Conservation (phyloP, 1,140 invertebrate species). For the Temnothorax longispinosus region DNA sequence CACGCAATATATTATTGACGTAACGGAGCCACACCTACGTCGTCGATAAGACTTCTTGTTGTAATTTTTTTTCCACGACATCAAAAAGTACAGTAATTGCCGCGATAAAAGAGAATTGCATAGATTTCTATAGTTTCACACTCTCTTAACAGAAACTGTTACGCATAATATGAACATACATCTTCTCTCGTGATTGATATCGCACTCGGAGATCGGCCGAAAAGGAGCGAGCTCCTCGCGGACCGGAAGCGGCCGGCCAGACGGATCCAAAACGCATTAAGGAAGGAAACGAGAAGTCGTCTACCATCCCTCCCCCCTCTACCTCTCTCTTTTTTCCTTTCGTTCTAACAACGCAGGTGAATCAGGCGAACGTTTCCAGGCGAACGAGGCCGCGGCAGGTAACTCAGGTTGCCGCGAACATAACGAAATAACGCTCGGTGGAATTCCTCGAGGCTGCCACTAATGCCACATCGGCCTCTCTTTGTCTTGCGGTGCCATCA, state of each 20-base stretch:
- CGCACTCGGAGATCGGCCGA: neutral
- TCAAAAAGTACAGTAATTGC: constrained; percentile 1
- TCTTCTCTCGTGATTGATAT: neutral
- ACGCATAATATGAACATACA: neutral
- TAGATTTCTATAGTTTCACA: neutral
- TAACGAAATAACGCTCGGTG: constrained; percentile 73
- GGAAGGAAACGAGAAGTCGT: neutral
- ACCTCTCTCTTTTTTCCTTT: neutral
- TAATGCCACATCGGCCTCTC: constrained; percentile 80
- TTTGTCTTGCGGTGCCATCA: constrained; percentile 83
- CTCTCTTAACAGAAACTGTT: neutral
- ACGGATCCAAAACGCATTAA: constrained; percentile 6
- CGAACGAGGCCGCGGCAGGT: constrained; percentile 52
- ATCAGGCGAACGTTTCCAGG: constrained; percentile 43
- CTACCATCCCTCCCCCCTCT: neutral
- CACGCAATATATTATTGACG: constrained; percentile 55
- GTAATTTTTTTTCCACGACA: neutral
- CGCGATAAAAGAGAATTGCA: constrained; percentile 7
- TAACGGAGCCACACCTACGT: constrained; percentile 32
- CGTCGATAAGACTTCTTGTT: constrained; percentile 26
- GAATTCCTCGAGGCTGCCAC: constrained; percentile 79
- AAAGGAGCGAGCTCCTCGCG: neutral
- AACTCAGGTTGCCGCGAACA: constrained; percentile 68
- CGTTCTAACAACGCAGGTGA: constrained; percentile 25
- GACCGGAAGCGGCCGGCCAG: constrained; percentile 24